A percentile compares a stretch with the other conserved stretches of the same genome.
Evolutionary conservation across 2,888 invertebrate species (phyloP).

Genomic region (Spilosoma lubricipeda): DNA sequence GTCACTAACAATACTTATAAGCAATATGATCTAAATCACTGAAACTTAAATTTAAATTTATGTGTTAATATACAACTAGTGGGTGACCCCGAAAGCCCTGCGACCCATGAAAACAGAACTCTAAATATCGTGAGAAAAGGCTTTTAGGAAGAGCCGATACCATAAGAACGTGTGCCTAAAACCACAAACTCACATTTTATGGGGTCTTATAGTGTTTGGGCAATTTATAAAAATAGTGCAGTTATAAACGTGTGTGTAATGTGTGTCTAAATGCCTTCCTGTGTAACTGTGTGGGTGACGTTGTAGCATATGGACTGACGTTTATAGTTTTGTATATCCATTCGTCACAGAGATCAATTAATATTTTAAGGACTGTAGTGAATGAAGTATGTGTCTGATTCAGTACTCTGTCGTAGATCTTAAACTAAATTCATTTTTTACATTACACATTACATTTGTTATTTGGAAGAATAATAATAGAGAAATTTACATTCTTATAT

Average conservation of each 20-base stretch:
- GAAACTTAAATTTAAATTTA: neutral
- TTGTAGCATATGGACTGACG: neutral
- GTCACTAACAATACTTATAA: neutral
- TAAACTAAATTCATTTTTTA: neutral
- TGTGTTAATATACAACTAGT: neutral
- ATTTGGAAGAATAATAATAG: too few species aligned
- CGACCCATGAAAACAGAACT: neutral
- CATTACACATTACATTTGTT: too few species aligned
- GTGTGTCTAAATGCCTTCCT: neutral
- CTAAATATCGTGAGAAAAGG: slow-evolving; percentile 4
- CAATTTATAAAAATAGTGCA: neutral
- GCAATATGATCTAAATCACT: neutral
- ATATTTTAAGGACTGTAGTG: too few species aligned
- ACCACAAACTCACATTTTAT: neutral
- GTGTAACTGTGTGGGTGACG: neutral
- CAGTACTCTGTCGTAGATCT: neutral
- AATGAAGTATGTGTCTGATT: neutral
- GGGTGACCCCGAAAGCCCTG: neutral
- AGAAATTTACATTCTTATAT: neutral
- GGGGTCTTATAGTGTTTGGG: neutral
- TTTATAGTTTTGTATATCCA: too few species aligned
- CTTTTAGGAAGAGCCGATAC: neutral
- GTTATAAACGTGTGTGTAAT: neutral
- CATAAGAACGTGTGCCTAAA: neutral
- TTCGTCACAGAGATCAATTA: too few species aligned